Evolutionary conservation across 2,797 vertebrate genomes (phyloP).

Genomic region (Merluccius polli): DNA sequence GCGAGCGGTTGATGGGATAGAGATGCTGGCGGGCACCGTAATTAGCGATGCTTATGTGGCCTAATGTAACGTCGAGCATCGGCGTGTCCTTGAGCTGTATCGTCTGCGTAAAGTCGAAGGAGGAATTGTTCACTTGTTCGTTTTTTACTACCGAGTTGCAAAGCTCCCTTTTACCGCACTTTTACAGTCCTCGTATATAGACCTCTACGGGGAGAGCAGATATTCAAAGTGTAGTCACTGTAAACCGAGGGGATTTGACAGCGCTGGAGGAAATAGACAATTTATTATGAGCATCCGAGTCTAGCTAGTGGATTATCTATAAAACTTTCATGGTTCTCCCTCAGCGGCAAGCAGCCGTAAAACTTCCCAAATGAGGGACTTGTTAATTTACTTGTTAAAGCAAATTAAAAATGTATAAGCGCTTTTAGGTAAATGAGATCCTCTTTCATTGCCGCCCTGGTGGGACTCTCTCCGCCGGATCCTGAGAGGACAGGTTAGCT

Average conservation of each 20-base stretch:
- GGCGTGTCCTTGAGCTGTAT: slow-evolving; percentile 38
- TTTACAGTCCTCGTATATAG: slow-evolving; percentile 57
- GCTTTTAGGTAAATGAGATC: slow-evolving; percentile 99
- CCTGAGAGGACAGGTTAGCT: slow-evolving; percentile 91
- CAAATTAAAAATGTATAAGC: slow-evolving; percentile 99
- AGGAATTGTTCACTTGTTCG: slow-evolving; percentile 53
- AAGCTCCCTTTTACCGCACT: slow-evolving; percentile 51
- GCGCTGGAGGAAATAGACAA: slow-evolving; percentile 95
- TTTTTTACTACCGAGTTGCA: slow-evolving; percentile 54
- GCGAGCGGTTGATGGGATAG: slow-evolving; percentile 52
- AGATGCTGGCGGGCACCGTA: slow-evolving; percentile 41
- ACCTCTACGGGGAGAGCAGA: slow-evolving; percentile 18
- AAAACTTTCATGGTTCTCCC: slow-evolving; percentile 97
- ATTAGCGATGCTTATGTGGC: slow-evolving; percentile 55
- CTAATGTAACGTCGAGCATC: slow-evolving; percentile 35
- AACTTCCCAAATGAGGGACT: slow-evolving; percentile 99
- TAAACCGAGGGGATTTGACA: slow-evolving; percentile 87
- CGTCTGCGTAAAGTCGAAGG: slow-evolving; percentile 34
- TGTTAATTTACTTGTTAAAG: slow-evolving; percentile 99
- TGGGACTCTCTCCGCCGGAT: slow-evolving; percentile 77
- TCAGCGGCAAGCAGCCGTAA: slow-evolving; percentile 95
- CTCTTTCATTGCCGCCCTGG: slow-evolving; percentile 93
- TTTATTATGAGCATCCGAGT: slow-evolving; percentile 92
- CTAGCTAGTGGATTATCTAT: slow-evolving; percentile 96
- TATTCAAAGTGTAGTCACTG: slow-evolving; percentile 86